Conservation (phyloP, 2,797 vertebrate genomes). For the Tapera naevia region DNA sequence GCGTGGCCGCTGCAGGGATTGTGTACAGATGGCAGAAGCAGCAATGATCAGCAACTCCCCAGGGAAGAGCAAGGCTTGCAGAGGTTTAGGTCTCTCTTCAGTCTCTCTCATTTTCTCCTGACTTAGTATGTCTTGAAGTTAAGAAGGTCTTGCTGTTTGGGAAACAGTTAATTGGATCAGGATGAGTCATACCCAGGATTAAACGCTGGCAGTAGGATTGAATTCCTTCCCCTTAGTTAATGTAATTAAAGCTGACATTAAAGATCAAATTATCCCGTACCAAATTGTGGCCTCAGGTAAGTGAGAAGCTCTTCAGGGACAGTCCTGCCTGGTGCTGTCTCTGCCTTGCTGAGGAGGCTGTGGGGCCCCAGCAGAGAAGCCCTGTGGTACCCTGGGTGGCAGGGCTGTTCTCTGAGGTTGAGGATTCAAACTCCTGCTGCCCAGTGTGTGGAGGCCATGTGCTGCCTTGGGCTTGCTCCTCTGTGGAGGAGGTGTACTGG, state of each 20-base stretch:
- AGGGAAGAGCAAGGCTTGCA: not conserved
- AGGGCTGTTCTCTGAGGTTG: not conserved
- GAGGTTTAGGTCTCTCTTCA: not conserved
- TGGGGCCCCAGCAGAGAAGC: not conserved
- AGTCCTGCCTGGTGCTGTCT: not conserved
- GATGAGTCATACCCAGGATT: not conserved
- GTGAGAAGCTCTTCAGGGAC: not conserved
- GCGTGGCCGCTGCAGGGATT: not conserved
- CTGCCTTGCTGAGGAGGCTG: not conserved
- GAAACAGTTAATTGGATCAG: constrained; percentile 39
- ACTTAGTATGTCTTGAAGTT: constrained; percentile 2
- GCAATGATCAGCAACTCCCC: not conserved
- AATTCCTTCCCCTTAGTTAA: not conserved
- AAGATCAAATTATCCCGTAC: not conserved
- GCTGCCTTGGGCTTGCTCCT: not conserved
- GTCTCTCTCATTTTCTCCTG: not conserved
- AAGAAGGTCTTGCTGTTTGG: not conserved
- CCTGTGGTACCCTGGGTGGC: too few species aligned
- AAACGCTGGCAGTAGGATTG: not conserved
- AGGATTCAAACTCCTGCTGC: not conserved
- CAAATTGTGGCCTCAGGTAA: not conserved
- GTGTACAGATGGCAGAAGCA: not conserved
- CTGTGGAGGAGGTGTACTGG: not conserved
- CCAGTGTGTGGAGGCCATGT: not conserved
- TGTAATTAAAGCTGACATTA: constrained; percentile 8